Base-by-base conservation (phyloP, 2,888 invertebrate genomes). In the Chrysolina haemoptera region DNA sequence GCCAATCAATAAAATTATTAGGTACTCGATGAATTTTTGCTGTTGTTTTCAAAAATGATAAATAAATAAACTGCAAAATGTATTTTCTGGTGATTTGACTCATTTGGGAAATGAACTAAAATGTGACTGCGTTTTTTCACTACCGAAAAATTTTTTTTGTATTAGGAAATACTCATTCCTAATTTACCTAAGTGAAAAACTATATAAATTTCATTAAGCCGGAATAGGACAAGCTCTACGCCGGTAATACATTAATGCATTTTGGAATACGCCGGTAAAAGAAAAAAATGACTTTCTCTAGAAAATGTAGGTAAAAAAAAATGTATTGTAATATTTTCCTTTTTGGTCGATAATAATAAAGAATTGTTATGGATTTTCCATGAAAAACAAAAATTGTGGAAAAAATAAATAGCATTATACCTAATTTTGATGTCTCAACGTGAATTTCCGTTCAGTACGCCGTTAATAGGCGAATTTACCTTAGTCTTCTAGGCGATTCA, bases 1-100 rank as follows among this genome's bases (percentile, higher is more conserved):
- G 11, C 48, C 48, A 50, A 67, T 50, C n/a, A 35, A 50, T 20
- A 67, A 53, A 67, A 53, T 43, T 43, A 12, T 14, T 43, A 1
- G 6, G 1, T 43, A 43, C 43, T 43, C 43, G 14, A 43, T 43
- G 43, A 43, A 43, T 43, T 43, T 11, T 43, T 43, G 43, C 43
- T 43, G 43, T 12, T 43, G 43, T 43, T 43, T 12, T 43, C 14
- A 12, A 43, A 43, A 12, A 43, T 43, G 43, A 35, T 35, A 8
- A 43, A 43, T 43, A 43, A 43, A 43, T 12, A 43, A 43, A 12
- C 10, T 8, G 43, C 14, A 12, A 43, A 43, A 12, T 43, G 43
- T 43, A 43, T 43, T 43, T 43, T 43, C 14, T 43, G 43, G 43
- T 43, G 35, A 43, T 43, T 43, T 43, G 14, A 43, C 14, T 43